Percentiles rank a stretch among this genome's conserved stretches.
Evolutionary conservation across 2,888 invertebrate species (phyloP).

Genomic region (Troides oblongomaculatus): DNA sequence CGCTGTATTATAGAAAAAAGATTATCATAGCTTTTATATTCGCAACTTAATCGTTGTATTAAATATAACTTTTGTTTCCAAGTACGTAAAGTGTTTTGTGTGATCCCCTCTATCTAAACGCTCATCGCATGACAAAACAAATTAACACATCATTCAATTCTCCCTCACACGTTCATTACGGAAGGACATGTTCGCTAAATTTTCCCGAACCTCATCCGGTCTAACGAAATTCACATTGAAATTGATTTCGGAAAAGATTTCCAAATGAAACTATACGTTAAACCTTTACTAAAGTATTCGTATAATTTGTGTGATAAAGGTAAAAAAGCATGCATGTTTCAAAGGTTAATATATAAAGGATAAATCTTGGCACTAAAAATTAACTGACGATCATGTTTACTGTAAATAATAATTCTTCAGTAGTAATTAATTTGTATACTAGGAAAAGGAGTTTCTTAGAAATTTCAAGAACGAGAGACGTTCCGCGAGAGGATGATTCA

Average conservation of each 20-base stretch:
- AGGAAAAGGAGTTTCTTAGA: too few relatives aligned
- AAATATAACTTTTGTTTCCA: background rate
- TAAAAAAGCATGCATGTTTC: too few relatives aligned
- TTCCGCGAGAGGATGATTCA: too few relatives aligned
- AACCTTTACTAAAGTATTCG: background rate
- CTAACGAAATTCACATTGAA: background rate
- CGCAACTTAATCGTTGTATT: background rate
- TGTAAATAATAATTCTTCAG: too few relatives aligned
- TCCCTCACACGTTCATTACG: conserved; percentile 25
- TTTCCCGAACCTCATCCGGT: conserved; percentile 5
- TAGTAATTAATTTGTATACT: too few relatives aligned
- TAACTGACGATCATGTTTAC: too few relatives aligned
- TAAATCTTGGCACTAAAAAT: too few relatives aligned
- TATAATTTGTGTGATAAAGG: background rate
- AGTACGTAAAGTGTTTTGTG: conserved; percentile 17
- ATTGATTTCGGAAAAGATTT: background rate
- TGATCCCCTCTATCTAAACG: conserved; percentile 43
- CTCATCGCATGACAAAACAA: conserved; percentile 74
- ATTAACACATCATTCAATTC: conserved; percentile 66
- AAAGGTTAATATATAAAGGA: too few relatives aligned
- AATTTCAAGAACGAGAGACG: too few relatives aligned
- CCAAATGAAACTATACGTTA: background rate
- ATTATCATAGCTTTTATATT: background rate
- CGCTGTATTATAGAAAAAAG: background rate
- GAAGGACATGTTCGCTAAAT: conserved; percentile 16